Evolutionary conservation across 2,797 vertebrate genomes (phyloP).

Genomic region (Tadarida brasiliensis): DNA sequence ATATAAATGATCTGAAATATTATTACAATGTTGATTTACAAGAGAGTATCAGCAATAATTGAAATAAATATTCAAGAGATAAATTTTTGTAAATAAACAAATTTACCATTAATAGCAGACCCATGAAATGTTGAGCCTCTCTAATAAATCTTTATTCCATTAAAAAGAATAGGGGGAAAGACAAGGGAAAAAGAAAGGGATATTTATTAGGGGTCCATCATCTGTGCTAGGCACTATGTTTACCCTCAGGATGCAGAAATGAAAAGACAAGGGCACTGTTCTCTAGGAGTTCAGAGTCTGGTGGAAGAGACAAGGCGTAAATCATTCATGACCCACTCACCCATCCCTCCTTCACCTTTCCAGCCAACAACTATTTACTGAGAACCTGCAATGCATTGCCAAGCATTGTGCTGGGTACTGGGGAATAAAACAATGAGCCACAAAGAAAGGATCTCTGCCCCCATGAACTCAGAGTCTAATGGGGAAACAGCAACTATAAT

Average conservation of each 20-base stretch:
- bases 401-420: not conserved
- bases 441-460: not conserved
- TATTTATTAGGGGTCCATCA: not conserved
- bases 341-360: constrained; percentile 19
- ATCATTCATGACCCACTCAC: not conserved
- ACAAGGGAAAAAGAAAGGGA: not conserved
- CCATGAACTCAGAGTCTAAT: not conserved
- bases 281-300: not conserved
- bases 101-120: constrained; percentile 38
- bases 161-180: not conserved
- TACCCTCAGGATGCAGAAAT: not conserved
- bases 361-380: not conserved
- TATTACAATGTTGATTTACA: constrained; percentile 32
- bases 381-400: not conserved
- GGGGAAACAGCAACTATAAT: not conserved
- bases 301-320: not conserved
- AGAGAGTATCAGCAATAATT: constrained; percentile 23
- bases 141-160: constrained; percentile 39
- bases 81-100: constrained; percentile 54
- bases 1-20: constrained; percentile 45
- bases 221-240: not conserved
- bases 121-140: not conserved
- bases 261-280: not conserved
- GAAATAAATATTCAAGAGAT: constrained; percentile 47
- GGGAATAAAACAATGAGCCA: not conserved